These are phyloP conservation scores for human DNA, from an alignment of 2,113 vertebrate species.

Conservation along the genomic window DNA sequence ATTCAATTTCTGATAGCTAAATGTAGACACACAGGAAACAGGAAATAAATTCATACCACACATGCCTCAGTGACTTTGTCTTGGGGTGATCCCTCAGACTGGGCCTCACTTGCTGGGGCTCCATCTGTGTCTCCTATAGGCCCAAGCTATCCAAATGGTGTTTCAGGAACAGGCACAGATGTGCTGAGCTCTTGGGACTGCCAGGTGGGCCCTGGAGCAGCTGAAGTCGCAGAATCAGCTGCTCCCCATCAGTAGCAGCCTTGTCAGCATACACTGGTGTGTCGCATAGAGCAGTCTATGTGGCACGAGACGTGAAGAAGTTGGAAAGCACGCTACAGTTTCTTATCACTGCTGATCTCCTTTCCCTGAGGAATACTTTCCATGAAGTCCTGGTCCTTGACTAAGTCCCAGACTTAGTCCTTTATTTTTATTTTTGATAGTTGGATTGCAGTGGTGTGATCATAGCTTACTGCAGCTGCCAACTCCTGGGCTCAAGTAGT, in stretches of 20 bases:
- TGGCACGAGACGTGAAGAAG: rapidly evolving
- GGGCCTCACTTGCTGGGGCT: no score
- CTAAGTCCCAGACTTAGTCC: no score
- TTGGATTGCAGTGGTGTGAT: no score
- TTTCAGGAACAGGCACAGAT: not conserved
- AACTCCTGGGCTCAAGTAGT: no score
- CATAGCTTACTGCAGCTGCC: no score
- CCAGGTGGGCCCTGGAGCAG: not conserved
- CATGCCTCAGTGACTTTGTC: not conserved
- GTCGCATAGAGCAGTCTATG: rapidly evolving
- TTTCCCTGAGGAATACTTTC: rapidly evolving
- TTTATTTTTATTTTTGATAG: no score
- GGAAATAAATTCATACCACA: not conserved
- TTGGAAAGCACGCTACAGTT: rapidly evolving
- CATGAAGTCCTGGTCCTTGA: no score
- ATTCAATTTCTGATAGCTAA: slow-evolving; percentile 71
- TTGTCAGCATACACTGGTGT: rapidly evolving
- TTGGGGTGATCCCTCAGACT: not conserved
- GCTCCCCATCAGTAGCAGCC: not conserved
- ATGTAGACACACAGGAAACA: slow-evolving; percentile 48
- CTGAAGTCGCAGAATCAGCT: not conserved
- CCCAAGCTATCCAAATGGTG: not conserved
- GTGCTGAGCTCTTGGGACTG: not conserved
- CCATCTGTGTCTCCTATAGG: not conserved
- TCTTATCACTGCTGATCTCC: rapidly evolving